These are phyloP conservation scores for Strigamia transsilvanica DNA, from an alignment of 2,888 invertebrate genomes.

Conservation along the genomic window DNA sequence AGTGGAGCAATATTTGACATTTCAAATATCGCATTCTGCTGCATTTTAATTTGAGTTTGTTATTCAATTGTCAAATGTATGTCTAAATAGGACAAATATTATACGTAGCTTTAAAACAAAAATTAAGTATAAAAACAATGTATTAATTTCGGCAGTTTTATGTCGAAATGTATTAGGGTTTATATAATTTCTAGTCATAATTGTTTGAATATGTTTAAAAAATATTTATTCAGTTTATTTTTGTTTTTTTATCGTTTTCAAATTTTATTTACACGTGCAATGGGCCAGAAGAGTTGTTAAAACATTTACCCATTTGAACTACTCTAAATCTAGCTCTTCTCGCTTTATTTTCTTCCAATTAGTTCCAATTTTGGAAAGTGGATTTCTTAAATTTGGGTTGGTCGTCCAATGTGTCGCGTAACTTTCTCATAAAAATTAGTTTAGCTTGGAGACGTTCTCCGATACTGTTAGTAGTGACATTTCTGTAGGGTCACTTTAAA, in stretches of 20 bases:
- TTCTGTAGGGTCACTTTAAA: conserved; percentile 38
- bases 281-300: conserved; percentile 6
- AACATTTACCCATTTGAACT: conserved; percentile 13
- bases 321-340: conserved; percentile 20
- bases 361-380: conserved; percentile 36
- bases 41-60: background rate
- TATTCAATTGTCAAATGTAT: conserved; percentile 2
- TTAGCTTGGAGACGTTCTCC: conserved; percentile 37
- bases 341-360: conserved; percentile 37
- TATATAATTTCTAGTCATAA: conserved; percentile 14
- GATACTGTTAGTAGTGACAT: conserved; percentile 33
- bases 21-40: background rate
- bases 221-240: background rate
- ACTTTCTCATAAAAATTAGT: conserved; percentile 33
- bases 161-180: conserved; percentile 17
- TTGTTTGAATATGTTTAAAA: background rate
- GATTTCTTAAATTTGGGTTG: conserved; percentile 23
- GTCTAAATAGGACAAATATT: conserved; percentile 17
- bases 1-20: background rate
- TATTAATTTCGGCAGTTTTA: conserved; percentile 32
- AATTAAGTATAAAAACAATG: background rate
- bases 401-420: conserved; percentile 35
- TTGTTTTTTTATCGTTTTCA: background rate
- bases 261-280: conserved; percentile 13
- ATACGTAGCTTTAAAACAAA: conserved; percentile 13